Conservation (phyloP, 2,888 invertebrate species). For the Dasysyrphus tricinctus region DNA sequence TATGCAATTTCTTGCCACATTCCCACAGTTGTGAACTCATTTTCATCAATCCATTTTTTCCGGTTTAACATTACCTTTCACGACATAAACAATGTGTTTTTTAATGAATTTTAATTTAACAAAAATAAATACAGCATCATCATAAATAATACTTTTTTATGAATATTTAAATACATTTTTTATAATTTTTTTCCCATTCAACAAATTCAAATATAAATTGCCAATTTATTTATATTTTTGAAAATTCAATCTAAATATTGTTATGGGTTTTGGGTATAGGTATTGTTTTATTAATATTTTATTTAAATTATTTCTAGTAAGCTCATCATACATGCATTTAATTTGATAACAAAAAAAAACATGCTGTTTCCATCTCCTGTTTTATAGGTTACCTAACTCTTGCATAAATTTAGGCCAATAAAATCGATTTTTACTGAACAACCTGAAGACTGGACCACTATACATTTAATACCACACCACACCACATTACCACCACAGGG, state of each 20-base stretch:
- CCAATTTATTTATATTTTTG: conserved; percentile 6
- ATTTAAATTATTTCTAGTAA: conserved; percentile 1
- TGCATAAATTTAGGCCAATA: conserved; percentile 64
- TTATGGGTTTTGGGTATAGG: background rate
- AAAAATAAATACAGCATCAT: background rate
- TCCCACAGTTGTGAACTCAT: too few relatives aligned
- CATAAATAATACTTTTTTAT: background rate
- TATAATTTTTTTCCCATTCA: background rate
- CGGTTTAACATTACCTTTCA: too few relatives aligned
- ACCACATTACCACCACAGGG: conserved; percentile 27
- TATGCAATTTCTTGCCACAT: too few relatives aligned
- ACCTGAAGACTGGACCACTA: conserved; percentile 31
- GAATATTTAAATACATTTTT: conserved; percentile 11
- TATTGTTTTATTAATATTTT: conserved; percentile 16
- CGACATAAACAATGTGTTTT: background rate
- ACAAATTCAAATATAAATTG: conserved; percentile 6
- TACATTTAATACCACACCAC: background rate
- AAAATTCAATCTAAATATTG: background rate
- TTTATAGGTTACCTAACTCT: conserved; percentile 20
- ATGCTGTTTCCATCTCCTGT: conserved; percentile 27
- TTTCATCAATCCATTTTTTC: too few relatives aligned
- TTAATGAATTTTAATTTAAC: background rate
- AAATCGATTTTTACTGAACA: conserved; percentile 60
- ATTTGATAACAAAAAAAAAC: conserved; percentile 7
- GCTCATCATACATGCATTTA: background rate